These are phyloP conservation scores for Nematostella vectensis DNA, from an alignment of 92 coral and sea anemone genomes.

Conservation along the genomic window DNA sequence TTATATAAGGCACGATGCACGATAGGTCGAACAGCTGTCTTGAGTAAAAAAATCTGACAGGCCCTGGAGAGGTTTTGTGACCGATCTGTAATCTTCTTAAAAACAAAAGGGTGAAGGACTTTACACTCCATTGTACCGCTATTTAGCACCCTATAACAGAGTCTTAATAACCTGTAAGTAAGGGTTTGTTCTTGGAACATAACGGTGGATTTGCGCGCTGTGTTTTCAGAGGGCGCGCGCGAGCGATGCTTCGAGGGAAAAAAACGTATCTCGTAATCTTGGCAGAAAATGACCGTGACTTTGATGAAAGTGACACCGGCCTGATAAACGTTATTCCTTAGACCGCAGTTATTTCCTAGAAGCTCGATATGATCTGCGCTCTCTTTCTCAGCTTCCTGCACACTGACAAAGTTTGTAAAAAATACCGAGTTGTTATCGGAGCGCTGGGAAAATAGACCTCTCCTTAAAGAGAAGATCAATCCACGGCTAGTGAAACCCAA, in stretches of 20 bases:
- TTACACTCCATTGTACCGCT: slow-evolving; percentile 23
- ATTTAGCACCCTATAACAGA: slow-evolving; percentile 25
- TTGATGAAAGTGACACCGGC: slow-evolving; percentile 34
- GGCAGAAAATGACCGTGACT: not conserved
- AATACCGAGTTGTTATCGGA: slow-evolving; percentile 13
- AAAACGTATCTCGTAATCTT: not conserved
- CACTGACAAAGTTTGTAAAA: slow-evolving; percentile 28
- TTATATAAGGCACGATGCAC: slow-evolving; percentile 69
- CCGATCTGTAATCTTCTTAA: slow-evolving; percentile 22
- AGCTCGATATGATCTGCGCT: slow-evolving; percentile 21
- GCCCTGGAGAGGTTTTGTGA: slow-evolving; percentile 19
- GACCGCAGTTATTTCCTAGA: slow-evolving; percentile 40
- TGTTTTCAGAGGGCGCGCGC: too few relatives aligned
- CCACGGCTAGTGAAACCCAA: slow-evolving; percentile 38
- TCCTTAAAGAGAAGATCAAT: slow-evolving; percentile 15
- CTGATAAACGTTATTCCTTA: slow-evolving; percentile 25
- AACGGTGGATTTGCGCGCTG: too few relatives aligned
- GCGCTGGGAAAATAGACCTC: slow-evolving; percentile 14
- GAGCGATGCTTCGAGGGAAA: too few relatives aligned
- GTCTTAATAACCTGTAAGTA: slow-evolving; percentile 30
- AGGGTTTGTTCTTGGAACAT: too few relatives aligned
- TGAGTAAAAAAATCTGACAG: slow-evolving; percentile 34
- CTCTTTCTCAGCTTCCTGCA: slow-evolving; percentile 29
- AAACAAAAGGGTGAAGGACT: slow-evolving; percentile 30
- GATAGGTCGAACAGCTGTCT: slow-evolving; percentile 60